Base-by-base conservation (phyloP, 2,888 invertebrate genomes). In the Xestia c-nigrum region DNA sequence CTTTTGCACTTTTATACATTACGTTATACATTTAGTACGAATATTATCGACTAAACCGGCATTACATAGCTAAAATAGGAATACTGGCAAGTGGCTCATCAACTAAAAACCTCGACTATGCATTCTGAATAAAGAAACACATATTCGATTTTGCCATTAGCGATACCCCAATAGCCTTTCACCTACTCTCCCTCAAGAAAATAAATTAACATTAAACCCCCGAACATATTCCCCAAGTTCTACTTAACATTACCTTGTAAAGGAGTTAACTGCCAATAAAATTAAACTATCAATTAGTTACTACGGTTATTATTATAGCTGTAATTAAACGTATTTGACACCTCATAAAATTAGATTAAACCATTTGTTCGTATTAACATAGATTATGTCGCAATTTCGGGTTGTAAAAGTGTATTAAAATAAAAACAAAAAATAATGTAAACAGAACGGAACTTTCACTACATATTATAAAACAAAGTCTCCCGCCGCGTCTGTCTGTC, bases 261-360 rank as follows among this genome's bases (percentile, higher is more conserved):
- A 82, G 64, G 65, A 64, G 55, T 71, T 74, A 74, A 77, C 40
- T 24, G 24, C 40, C 59, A 55, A 81, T 83, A 72, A 83, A 84
- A 81, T 81, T 84, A 71, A 83, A 83, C 81, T 74, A 84, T 70
- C 81, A 81, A 72, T 84, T 77, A 81, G 46, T 57, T 52, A 9
- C 10, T 55, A 64, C 31, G 21, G 65, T 71, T 72, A 83, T 63
- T 76, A 72, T 68, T 65, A 72, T 57, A 5, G 43, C 43, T 19
- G 69, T 75, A 63, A 72, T 80, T 66, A 70, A 74, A 75, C 16
- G 55, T 80, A 72, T 55, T 76, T 84, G 63, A 84, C 76, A 73
- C 72, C 38, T 71, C 31, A 69, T 78, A 59, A 81, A 72, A 69
- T 40, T 14, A 31, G 5, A 84, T 72, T 67, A 76, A 83, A 40